Base-by-base conservation (phyloP, 2,888 invertebrate species). In the Monochamus alternatus region DNA sequence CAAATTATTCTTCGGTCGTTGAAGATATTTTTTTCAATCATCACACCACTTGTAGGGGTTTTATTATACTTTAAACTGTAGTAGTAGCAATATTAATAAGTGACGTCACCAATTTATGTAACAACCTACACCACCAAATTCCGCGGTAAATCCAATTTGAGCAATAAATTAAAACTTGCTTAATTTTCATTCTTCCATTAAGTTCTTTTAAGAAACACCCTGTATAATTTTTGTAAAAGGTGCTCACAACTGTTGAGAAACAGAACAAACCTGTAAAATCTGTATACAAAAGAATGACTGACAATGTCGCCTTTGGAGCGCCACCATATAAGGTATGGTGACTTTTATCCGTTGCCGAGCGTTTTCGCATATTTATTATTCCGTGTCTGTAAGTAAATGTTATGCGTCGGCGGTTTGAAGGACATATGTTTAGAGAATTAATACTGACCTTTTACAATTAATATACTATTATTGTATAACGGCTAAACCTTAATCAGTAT, bases 401-500 rank as follows among this genome's bases (percentile, higher is more conserved):
- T 55, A 55, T 14, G 55, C 55, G 55, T 55, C 14, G 55, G 55
- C n/a, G 55, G 5, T 14, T n/a, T 14, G 55, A 55, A 55, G 55
- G 55, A n/a, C 55, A 22, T 22, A 14, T 55, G 55, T 14, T 55
- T 55, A 55, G n/a, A n/a, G 55, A 55, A 55, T 55, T 5, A 55
- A 4, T 22, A 55, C 55, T 55, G 55, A 55, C 55, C 55, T 55
- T 55, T 55, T 55, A 55, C 55, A 55, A 55, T 55, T 55, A 55
- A n/a, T 55, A 55, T 9, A 55, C 55, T n/a, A 55, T 55, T n/a
- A 55, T 55, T 55, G 55, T 55, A n/a, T 55, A 55, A 55, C n/a
- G 14, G 5, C 5, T 55, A 38, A 38, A 38, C 38, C 38, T 38
- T 38, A 38, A 38, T 5, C 38, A 38, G 38, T 5, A 30, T 59